Base-by-base conservation (phyloP, 2,888 invertebrate species). In the Drosophila merina region DNA sequence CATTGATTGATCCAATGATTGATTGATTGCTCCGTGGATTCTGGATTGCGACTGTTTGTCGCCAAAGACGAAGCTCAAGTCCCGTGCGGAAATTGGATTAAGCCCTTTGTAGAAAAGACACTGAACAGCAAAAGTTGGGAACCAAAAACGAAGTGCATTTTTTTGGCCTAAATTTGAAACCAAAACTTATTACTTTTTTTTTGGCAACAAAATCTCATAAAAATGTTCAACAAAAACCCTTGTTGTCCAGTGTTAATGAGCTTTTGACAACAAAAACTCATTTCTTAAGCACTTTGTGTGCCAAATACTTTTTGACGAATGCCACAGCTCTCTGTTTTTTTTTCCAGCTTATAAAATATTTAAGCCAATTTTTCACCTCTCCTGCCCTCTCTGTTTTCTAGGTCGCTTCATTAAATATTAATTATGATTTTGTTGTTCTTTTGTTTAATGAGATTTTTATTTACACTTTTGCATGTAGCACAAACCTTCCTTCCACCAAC, bases 1-100 rank as follows among this genome's bases (percentile, higher is more conserved):
- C 66, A 77, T 74, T 77, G 87, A 79, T 76, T 76, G 81, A 75
- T 77, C 63, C 66, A 77, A 73, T 77, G 87, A 79, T 76, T 76
- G 82, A 84, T 79, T 77, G 77, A 72, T 80, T 77, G 82, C 78
- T 75, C 59, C 81, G 72, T 74, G 72, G 72, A 20, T 20, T 20
- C 20, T 20, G 20, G 20, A 82, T 72, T 75, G 64, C 30, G 60
- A 57, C 69, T 57, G 51, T 47, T 57, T 68, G 68, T 52, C 63
- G 66, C 52, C 48, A 86, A 20, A 2, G 20, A 20, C n/a, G n/a
- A n/a, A n/a, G n/a, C n/a, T n/a, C n/a, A n/a, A n/a, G n/a, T n/a
- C n/a, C n/a, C n/a, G n/a, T n/a, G n/a, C n/a, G n/a, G n/a, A n/a
- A n/a, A n/a, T n/a, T n/a, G n/a, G n/a, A n/a, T n/a, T n/a, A n/a